A percentile compares a stretch with the other conserved stretches of the same genome.
These are phyloP conservation scores for Lasioglossum calceatum DNA, from an alignment of 2,888 invertebrate genomes.

Conservation along the genomic window DNA sequence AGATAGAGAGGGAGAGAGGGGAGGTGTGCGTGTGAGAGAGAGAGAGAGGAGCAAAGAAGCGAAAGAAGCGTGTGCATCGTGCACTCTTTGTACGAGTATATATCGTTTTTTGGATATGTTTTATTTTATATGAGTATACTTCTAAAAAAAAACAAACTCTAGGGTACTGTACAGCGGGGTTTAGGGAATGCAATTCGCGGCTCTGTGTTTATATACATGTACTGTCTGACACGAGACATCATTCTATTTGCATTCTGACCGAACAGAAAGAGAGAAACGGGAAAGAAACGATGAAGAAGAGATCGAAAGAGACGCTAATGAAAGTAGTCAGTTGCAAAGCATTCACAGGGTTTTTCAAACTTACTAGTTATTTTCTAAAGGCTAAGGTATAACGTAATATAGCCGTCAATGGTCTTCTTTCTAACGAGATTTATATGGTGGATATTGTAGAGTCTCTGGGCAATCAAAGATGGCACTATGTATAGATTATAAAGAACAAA, in stretches of 20 bases:
- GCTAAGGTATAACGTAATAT: constrained; percentile 64
- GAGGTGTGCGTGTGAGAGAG: background rate
- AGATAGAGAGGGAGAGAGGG: background rate
- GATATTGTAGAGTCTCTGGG: constrained; percentile 67
- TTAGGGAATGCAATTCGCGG: constrained; percentile 63
- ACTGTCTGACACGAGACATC: constrained; percentile 56
- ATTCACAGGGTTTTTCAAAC: constrained; percentile 77
- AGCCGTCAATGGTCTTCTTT: constrained; percentile 74
- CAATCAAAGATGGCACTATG: constrained; percentile 74
- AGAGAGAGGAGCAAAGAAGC: background rate
- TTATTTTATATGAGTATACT: constrained; percentile 80
- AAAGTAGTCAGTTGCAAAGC: constrained; percentile 70
- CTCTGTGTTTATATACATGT: constrained; percentile 55
- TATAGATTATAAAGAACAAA: constrained; percentile 61
- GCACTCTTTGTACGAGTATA: constrained; percentile 78
- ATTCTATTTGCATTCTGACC: constrained; percentile 62
- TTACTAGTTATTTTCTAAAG: constrained; percentile 73
- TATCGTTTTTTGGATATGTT: constrained; percentile 79
- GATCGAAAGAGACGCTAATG: constrained; percentile 57
- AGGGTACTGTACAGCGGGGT: constrained; percentile 70
- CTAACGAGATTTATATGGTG: constrained; percentile 65
- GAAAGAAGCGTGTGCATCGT: constrained; percentile 71
- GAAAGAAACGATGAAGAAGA: background rate
- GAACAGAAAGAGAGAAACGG: constrained; percentile 48
- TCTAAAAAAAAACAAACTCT: constrained; percentile 65